These are phyloP conservation scores for Pristionchus japonicus DNA, from an alignment of 2,888 invertebrate species.

Conservation along the genomic window DNA sequence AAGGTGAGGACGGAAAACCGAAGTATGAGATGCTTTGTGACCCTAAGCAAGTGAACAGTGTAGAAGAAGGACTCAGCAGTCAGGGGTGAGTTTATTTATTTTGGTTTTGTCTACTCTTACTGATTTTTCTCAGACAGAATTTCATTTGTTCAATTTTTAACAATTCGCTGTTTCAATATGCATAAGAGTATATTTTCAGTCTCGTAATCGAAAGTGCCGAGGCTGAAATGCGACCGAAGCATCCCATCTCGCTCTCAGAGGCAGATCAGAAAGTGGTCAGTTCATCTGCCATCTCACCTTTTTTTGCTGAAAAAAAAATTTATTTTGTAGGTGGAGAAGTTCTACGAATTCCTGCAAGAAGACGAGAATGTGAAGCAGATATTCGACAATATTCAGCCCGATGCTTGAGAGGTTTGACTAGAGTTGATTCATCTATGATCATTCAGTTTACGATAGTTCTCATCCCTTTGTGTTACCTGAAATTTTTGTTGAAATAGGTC, in stretches of 20 bases:
- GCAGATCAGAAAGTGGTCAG: slow-evolving; percentile 54
- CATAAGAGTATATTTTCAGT: slow-evolving; percentile 48
- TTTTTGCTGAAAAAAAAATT: background rate
- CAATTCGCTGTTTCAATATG: too few relatives aligned
- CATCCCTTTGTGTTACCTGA: background rate
- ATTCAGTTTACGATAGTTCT: background rate
- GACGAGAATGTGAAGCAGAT: slow-evolving; percentile 55
- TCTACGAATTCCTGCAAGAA: slow-evolving; percentile 55
- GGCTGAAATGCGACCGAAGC: slow-evolving; percentile 58
- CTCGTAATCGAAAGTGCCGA: slow-evolving; percentile 56
- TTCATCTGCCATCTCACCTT: background rate
- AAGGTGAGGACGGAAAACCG: slow-evolving; percentile 52
- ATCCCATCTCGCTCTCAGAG: slow-evolving; percentile 54
- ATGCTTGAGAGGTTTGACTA: slow-evolving; percentile 36
- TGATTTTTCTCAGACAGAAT: background rate
- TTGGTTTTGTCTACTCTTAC: background rate
- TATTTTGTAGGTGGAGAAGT: slow-evolving; percentile 50
- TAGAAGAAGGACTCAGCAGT: slow-evolving; percentile 57
- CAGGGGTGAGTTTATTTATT: slow-evolving; percentile 49
- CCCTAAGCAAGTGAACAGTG: slow-evolving; percentile 51
- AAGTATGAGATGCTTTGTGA: slow-evolving; percentile 66
- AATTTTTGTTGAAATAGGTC: background rate
- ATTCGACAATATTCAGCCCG: slow-evolving; percentile 55
- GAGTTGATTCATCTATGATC: background rate
- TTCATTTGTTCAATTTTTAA: too few relatives aligned